Conservation (phyloP, 2,888 invertebrate genomes). For the Andricus curvator region DNA sequence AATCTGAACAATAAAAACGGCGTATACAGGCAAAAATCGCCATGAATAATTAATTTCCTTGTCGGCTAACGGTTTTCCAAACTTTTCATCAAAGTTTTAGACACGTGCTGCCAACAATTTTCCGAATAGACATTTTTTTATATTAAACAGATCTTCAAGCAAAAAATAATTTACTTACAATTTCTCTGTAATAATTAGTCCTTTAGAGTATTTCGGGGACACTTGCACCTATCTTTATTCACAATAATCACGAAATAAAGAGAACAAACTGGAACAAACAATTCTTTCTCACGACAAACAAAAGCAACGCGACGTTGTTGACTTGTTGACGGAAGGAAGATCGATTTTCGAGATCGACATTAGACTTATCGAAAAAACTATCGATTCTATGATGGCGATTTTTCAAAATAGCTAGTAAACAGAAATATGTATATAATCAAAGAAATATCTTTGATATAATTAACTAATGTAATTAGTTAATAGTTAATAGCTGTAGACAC, state of each 20-base stretch:
- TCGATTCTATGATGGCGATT: not conserved
- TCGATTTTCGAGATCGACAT: too few relatives aligned
- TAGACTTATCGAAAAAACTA: not conserved
- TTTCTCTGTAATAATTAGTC: not conserved
- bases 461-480: too few relatives aligned
- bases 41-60: not conserved
- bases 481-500: too few relatives aligned
- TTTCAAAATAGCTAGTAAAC: not conserved
- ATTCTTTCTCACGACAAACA: not conserved
- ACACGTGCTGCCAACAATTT: not conserved
- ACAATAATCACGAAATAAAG: not conserved
- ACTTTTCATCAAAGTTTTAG: not conserved
- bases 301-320: not conserved
- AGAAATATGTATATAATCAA: too few relatives aligned
- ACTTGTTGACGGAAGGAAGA: not conserved
- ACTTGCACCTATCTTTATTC: not conserved
- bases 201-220: not conserved
- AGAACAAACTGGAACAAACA: not conserved
- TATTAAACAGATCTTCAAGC: not conserved
- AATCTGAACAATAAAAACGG: too few relatives aligned
- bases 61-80: not conserved
- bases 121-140: not conserved
- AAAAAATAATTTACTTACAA: not conserved
- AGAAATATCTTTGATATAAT: too few relatives aligned
- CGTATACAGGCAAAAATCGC: not conserved